These are phyloP conservation scores for Tonatia bakeri DNA, from an alignment of 2,113 vertebrate genomes.

Conservation along the genomic window DNA sequence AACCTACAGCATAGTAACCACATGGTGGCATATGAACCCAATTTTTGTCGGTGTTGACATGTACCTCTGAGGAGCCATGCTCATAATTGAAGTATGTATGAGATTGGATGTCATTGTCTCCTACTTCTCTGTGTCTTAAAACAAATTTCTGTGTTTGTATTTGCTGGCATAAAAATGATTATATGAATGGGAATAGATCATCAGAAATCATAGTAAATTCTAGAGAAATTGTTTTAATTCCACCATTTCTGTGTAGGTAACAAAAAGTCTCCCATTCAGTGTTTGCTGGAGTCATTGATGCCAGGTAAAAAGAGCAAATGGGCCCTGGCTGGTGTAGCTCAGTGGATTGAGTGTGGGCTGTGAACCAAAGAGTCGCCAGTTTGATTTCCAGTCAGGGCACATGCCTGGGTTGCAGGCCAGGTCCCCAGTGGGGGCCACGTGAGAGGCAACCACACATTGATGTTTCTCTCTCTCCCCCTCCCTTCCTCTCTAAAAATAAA, in stretches of 20 bases:
- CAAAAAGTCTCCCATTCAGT: slow-evolving; percentile 5
- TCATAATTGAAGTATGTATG: neutral
- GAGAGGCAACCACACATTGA: no score
- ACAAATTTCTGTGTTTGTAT: neutral
- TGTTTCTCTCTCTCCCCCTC: no score
- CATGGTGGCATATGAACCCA: neutral
- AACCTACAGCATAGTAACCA: neutral
- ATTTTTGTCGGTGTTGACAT: slow-evolving; percentile 22
- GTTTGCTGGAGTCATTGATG: slow-evolving; percentile 5
- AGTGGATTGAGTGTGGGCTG: no score
- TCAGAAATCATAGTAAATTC: neutral
- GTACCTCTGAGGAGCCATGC: neutral
- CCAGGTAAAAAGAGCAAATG: neutral
- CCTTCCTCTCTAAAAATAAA: no score
- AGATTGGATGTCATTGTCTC: slow-evolving; percentile 6
- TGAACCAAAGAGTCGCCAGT: no score
- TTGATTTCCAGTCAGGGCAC: no score
- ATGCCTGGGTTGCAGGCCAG: no score
- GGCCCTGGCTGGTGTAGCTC: no score
- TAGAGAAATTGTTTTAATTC: slow-evolving; percentile 35
- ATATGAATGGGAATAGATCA: slow-evolving; percentile 5
- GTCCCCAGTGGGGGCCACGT: no score
- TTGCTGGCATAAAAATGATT: neutral
- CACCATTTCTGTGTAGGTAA: slow-evolving; percentile 31
- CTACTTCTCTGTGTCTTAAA: slow-evolving; percentile 11